A percentile compares a stretch with the other conserved stretches of the same genome.
Evolutionary conservation across 2,797 vertebrate genomes (phyloP).

Genomic region (Rhynchotus rufescens): DNA sequence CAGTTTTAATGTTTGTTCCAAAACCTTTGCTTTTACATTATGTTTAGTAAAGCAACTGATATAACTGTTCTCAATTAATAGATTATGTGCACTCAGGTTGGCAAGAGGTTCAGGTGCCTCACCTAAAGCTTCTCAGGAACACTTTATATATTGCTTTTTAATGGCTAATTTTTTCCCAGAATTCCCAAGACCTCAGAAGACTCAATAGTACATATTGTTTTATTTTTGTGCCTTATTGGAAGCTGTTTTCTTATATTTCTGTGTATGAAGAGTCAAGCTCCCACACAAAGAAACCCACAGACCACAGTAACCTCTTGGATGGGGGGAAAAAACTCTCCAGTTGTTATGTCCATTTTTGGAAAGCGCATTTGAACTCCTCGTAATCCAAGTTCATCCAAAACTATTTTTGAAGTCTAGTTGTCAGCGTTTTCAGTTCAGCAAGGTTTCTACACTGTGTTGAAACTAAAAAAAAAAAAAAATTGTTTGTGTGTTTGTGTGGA

Average conservation of each 20-base stretch:
- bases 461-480: neutral
- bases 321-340: neutral
- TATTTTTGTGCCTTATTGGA: conserved; percentile 61
- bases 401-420: conserved; percentile 46
- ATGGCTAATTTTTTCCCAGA: conserved; percentile 25
- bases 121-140: neutral
- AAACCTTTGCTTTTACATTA: neutral
- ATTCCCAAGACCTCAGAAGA: conserved; percentile 37
- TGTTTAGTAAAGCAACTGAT: neutral
- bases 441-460: conserved; percentile 31
- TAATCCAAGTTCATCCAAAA: conserved; percentile 56
- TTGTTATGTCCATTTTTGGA: conserved; percentile 55
- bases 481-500: neutral
- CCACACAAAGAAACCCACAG: conserved; percentile 74
- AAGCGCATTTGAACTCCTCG: neutral
- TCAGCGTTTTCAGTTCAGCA: conserved; percentile 19
- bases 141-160: neutral
- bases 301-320: conserved; percentile 69
- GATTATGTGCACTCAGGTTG: neutral
- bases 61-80: neutral
- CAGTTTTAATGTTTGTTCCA: neutral
- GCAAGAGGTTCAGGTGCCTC: neutral
- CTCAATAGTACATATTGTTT: conserved; percentile 3
- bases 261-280: conserved; percentile 45
- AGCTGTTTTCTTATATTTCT: conserved; percentile 62